Evolutionary conservation across 1,140 invertebrate genomes (phyloP).

Genomic region (Dryas iulia): DNA sequence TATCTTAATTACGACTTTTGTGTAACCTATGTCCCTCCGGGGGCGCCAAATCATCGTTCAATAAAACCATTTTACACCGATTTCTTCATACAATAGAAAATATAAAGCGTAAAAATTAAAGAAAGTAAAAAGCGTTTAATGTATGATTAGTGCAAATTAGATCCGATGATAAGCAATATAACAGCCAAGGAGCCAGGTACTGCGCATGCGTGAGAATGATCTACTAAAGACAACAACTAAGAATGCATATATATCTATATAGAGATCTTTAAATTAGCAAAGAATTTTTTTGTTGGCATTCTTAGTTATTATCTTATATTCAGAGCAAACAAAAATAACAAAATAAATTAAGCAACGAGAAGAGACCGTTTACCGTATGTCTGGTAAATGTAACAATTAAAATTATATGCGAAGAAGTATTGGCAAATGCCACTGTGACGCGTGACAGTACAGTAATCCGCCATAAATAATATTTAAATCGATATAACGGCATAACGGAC

Average conservation of each 20-base stretch:
- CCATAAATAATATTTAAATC: conserved; percentile 22
- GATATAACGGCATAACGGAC: conserved; percentile 18
- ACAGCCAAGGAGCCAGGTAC: conserved; percentile 38
- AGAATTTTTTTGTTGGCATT: conserved; percentile 3
- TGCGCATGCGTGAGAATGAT: conserved; percentile 37
- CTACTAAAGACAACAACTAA: conserved; percentile 28
- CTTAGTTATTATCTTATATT: conserved; percentile 10
- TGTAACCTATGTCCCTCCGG: conserved; percentile 65
- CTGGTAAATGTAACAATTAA: conserved; percentile 3
- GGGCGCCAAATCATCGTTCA: conserved; percentile 70
- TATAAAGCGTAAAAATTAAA: conserved; percentile 51
- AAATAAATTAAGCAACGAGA: conserved; percentile 24
- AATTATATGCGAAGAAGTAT: conserved; percentile 6
- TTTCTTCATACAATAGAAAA: conserved; percentile 64
- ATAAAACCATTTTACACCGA: conserved; percentile 64
- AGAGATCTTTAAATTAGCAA: neutral
- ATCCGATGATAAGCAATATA: conserved; percentile 55
- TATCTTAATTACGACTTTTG: neutral
- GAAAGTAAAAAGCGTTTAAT: conserved; percentile 52
- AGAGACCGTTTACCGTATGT: conserved; percentile 10
- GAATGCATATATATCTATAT: conserved; percentile 12
- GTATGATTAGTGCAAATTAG: conserved; percentile 58
- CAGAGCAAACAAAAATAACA: conserved; percentile 27
- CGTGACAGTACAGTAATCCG: conserved; percentile 13
- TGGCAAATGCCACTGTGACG: conserved; percentile 6